These are phyloP conservation scores for Esox masquinongy DNA, from an alignment of 2,797 vertebrate genomes.

Conservation along the genomic window DNA sequence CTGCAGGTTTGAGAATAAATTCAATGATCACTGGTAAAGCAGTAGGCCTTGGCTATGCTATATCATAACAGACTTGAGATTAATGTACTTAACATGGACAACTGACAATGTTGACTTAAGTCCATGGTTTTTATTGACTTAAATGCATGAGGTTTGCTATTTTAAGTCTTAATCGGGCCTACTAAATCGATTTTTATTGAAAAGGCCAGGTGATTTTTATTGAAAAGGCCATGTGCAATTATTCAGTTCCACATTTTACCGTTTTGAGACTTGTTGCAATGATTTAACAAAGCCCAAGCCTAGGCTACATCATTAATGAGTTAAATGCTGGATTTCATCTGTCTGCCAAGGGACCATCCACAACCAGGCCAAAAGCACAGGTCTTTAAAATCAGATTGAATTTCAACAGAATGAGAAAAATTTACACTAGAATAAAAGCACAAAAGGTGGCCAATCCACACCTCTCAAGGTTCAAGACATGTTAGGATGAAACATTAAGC, in stretches of 20 bases:
- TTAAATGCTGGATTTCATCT: neutral
- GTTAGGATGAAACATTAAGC: slow-evolving; percentile 45
- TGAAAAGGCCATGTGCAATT: neutral
- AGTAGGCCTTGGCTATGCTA: neutral
- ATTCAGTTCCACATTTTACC: neutral
- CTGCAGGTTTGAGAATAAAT: slow-evolving; percentile 50
- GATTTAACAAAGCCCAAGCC: neutral
- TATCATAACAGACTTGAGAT: neutral
- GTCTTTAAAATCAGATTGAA: slow-evolving; percentile 15
- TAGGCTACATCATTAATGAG: neutral
- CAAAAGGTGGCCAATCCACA: slow-evolving; percentile 26
- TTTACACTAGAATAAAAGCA: slow-evolving; percentile 8
- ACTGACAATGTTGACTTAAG: too few species aligned
- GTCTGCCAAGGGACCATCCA: neutral
- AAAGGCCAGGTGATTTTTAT: neutral
- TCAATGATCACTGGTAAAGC: neutral
- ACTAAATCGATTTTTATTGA: too few species aligned
- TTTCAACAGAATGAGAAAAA: slow-evolving; percentile 34
- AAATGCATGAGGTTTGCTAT: too few species aligned
- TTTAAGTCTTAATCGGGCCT: too few species aligned
- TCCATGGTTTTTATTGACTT: too few species aligned
- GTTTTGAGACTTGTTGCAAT: neutral
- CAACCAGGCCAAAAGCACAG: neutral
- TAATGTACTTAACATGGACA: too few species aligned
- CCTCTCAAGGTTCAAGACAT: slow-evolving; percentile 41